Base-by-base conservation (phyloP, 2,888 invertebrate genomes). In the Sepiola atlantica region DNA sequence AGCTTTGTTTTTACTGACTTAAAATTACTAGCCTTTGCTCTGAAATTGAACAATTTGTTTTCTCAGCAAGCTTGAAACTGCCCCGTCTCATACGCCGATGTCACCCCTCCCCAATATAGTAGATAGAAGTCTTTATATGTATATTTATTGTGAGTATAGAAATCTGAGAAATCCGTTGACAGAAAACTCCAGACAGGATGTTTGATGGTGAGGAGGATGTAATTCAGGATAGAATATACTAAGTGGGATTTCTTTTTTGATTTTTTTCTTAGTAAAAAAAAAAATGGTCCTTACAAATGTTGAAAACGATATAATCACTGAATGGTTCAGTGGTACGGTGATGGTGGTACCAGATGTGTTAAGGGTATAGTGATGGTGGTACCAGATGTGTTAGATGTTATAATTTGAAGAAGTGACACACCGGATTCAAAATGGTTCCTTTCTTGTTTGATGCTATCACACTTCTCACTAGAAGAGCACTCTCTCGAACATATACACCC, bases 181-280 rank as follows among this genome's bases (percentile, higher is more conserved):
- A 16, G 77, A 32, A 18, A 32, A 32, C n/a, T 14, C 32, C 12
- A 77, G 77, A n/a, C n/a, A 77, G 77, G n/a, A n/a, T n/a, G n/a
- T 12, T 77, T 77, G 18, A 77, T 14, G 77, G n/a, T n/a, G 45
- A 45, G 8, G 45, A 45, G 45, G 45, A 45, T 45, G 45, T 45
- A 45, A n/a, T n/a, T 77, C 77, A 77, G n/a, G 77, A n/a, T 77
- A n/a, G 77, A n/a, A n/a, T 77, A 77, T n/a, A n/a, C n/a, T 77
- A 61, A 61, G 61, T 20, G 21, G 8, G 6, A 21, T 8, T 61
- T 45, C 45, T 45, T 45, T 45, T 45, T 45, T 45, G n/a, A 45
- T 45, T 45, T 45, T 45, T 45, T 4, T 45, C 8, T 61, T 61
- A 1, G 21, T 77, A n/a, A 77, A 32, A n/a, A 16, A 3, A 77